Conservation (phyloP, 2,113 vertebrate species). For the Phodopus roborovskii region DNA sequence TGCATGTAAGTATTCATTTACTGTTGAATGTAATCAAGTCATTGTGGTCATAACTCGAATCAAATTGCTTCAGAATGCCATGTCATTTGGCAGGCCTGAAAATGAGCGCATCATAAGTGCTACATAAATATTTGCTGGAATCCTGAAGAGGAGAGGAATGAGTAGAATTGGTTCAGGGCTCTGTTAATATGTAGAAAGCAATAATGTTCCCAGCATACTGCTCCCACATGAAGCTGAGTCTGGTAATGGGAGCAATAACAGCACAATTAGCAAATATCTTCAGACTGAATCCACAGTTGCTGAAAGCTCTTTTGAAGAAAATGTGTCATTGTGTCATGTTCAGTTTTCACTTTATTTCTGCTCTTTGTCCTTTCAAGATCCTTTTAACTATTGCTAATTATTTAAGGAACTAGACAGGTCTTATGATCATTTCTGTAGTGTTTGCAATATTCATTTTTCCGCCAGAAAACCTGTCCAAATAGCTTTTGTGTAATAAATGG, state of each 20-base stretch:
- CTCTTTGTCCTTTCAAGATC: slow-evolving; percentile 50
- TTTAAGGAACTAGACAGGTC: slow-evolving; percentile 61
- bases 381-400: slow-evolving; percentile 67
- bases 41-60: neutral
- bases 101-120: neutral
- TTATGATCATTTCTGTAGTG: slow-evolving; percentile 34
- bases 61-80: slow-evolving; percentile 9
- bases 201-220: neutral
- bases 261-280: slow-evolving; percentile 60
- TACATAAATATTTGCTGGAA: slow-evolving; percentile 34
- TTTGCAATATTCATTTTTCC: slow-evolving; percentile 58
- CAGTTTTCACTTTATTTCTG: slow-evolving; percentile 59
- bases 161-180: neutral
- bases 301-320: slow-evolving; percentile 44
- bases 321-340: slow-evolving; percentile 55
- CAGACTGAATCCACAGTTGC: neutral
- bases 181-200: neutral
- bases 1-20: slow-evolving; percentile 16
- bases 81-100: neutral
- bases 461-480: slow-evolving; percentile 54
- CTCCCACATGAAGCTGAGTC: neutral
- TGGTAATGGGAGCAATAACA: neutral
- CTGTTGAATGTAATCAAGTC: neutral
- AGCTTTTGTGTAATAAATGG: slow-evolving; percentile 57
- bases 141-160: neutral